Evolutionary conservation across 2,797 vertebrate genomes (phyloP), one percentile per base, ranked within the genome.

Genomic region (Tachyglossus aculeatus): DNA sequence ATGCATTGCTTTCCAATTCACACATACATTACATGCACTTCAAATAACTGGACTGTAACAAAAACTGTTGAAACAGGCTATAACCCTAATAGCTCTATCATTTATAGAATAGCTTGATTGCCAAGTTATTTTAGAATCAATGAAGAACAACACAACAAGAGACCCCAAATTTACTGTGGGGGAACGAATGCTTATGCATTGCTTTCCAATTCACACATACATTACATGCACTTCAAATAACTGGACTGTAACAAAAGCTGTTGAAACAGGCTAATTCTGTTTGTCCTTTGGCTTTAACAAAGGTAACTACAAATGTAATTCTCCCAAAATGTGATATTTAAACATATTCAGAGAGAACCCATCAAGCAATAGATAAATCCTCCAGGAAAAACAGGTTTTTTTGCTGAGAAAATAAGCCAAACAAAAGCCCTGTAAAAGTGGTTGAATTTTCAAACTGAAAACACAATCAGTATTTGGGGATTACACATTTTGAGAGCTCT

Each of bases 201-300:
- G 24, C 19, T 18, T 29, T 22, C 3, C 33, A 21, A 52, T 27
- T 37, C 4, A 50, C 3, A 55, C 24, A 21, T 16, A 47, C 4
- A 22, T n/a, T 58, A 19, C 9, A 6, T 1, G 1, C 22, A 53
- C 27, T 5, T 69, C 32, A 71, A 34, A 18, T 43, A 59, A 70
- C 21, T 36, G 73, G 79, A 27, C 4, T 2, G 1, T 38, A 81
- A 36, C 1, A 0, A 32, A 53, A 36, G 9, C 11, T 72, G 45
- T 12, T 37, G 11, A 57, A 77, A 59, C 6, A 51, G 6, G 32
- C 33, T 63, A 45, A 66, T n/a, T 15, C 1, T 62, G 25, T 48
- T 76, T 78, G 55, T 71, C 61, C 57, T 88, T 77, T 68, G 36
- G 57, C 57, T 86, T 76, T 64, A 80, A 60, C 2, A 34, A 56